A percentile compares a stretch with the other conserved stretches of the same genome.
Conservation (phyloP, 2,113 vertebrate genomes). For the Prochilodus magdalenae region DNA sequence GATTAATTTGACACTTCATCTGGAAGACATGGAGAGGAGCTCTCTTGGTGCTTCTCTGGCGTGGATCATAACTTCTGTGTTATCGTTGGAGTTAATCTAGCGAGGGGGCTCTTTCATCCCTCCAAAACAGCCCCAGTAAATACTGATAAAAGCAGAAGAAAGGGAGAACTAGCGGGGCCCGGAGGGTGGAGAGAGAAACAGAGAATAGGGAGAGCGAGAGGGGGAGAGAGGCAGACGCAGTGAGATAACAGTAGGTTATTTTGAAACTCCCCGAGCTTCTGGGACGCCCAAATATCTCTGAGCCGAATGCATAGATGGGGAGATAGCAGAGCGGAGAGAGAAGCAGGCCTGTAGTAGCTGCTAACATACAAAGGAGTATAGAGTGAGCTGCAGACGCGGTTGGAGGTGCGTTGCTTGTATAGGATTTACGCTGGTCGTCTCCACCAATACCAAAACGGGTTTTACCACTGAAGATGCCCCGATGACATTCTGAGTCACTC, state of each 20-base stretch:
- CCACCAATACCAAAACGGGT: too few species aligned
- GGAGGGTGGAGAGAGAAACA: slow-evolving; percentile 14
- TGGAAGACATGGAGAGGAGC: slow-evolving; percentile 51
- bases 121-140: slow-evolving; percentile 45
- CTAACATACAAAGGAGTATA: too few species aligned
- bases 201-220: not conserved
- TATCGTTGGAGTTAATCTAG: slow-evolving; percentile 63
- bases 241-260: slow-evolving; percentile 34
- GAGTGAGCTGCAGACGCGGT: too few species aligned
- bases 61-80: slow-evolving; percentile 56
- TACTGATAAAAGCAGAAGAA: slow-evolving; percentile 47
- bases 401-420: too few species aligned
- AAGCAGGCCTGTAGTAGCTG: slow-evolving; percentile 4
- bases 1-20: slow-evolving; percentile 69
- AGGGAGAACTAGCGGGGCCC: slow-evolving; percentile 37
- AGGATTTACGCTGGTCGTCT: too few species aligned
- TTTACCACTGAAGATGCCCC: too few species aligned
- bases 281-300: slow-evolving; percentile 34
- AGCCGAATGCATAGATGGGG: slow-evolving; percentile 29
- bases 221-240: slow-evolving; percentile 5
- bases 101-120: slow-evolving; percentile 53
- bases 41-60: slow-evolving; percentile 54
- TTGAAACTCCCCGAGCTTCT: slow-evolving; percentile 24
- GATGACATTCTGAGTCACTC: too few species aligned
- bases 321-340: slow-evolving; percentile 5